phyloP scores from a whole-genome alignment of 1,140 invertebrate genomes.

The Drosophila pseudoananassae region DNA sequence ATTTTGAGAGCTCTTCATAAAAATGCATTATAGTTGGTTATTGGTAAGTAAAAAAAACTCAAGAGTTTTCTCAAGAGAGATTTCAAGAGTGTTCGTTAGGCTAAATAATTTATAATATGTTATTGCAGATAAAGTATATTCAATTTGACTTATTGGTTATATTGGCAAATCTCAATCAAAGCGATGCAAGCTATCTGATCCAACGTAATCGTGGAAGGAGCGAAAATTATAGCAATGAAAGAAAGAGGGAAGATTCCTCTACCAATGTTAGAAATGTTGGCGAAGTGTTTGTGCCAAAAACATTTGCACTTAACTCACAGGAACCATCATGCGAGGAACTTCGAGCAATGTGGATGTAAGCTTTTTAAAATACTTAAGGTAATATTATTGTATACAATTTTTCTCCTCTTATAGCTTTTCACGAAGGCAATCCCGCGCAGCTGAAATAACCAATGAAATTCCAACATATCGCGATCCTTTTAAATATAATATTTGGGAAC shows the following conservation, averaged over 20 bases:
- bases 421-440: slow-evolving; percentile 93
- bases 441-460: slow-evolving; percentile 93
- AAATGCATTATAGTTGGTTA: slow-evolving; percentile 43
- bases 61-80: too few relatives aligned
- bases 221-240: slow-evolving; percentile 25
- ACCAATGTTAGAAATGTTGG: slow-evolving; percentile 48
- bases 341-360: slow-evolving; percentile 93
- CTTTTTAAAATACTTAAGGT: not conserved
- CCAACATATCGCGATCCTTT: slow-evolving; percentile 92
- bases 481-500: slow-evolving; percentile 91
- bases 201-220: slow-evolving; percentile 40
- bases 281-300: slow-evolving; percentile 77
- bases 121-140: slow-evolving; percentile 44
- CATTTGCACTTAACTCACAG: slow-evolving; percentile 74
- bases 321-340: slow-evolving; percentile 95
- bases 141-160: slow-evolving; percentile 47
- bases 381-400: not conserved
- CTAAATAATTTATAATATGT: not conserved
- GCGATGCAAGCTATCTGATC: slow-evolving; percentile 58
- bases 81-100: not conserved
- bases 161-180: slow-evolving; percentile 29
- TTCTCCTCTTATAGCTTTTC: slow-evolving; percentile 86
- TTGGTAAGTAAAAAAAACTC: slow-evolving; percentile 34
- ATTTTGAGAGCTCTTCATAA: slow-evolving; percentile 22
- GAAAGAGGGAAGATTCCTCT: slow-evolving; percentile 20